phyloP scores from a whole-genome alignment of 2,888 invertebrate species.

The Pseudanteris insignis region DNA sequence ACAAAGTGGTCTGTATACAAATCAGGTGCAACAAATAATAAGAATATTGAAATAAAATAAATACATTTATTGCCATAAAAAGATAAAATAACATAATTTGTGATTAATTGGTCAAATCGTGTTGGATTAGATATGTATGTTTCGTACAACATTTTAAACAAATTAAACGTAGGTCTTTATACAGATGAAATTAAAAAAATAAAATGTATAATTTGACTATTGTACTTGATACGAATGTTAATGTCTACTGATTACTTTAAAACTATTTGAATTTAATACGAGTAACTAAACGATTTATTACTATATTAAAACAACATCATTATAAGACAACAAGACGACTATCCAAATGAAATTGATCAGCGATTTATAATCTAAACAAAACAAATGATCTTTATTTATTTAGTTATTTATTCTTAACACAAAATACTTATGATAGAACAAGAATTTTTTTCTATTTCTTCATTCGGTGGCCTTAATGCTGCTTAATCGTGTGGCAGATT shows the following conservation, averaged over 20 bases:
- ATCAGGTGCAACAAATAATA: slow-evolving; percentile 5
- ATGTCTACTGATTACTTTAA: no score
- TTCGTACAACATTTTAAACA: background rate
- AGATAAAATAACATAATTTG: slow-evolving; percentile 9
- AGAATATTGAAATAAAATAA: slow-evolving; percentile 20
- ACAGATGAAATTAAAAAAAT: background rate
- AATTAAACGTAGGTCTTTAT: background rate
- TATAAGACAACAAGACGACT: no score
- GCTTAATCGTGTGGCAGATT: no score
- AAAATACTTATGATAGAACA: background rate
- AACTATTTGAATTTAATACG: no score
- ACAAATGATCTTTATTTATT: no score
- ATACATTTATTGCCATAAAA: slow-evolving; percentile 19
- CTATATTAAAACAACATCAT: no score
- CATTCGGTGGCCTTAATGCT: no score
- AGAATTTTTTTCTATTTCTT: background rate
- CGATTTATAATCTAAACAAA: no score
- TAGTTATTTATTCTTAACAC: no score
- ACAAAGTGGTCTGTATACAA: background rate
- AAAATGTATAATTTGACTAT: background rate
- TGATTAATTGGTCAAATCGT: background rate
- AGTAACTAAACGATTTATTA: no score
- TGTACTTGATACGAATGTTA: background rate
- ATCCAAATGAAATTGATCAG: no score
- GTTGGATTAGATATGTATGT: background rate